Evolutionary conservation across 2,888 invertebrate genomes (phyloP), one percentile per base, ranked within the genome.

Genomic region (Diloba caeruleocephala): DNA sequence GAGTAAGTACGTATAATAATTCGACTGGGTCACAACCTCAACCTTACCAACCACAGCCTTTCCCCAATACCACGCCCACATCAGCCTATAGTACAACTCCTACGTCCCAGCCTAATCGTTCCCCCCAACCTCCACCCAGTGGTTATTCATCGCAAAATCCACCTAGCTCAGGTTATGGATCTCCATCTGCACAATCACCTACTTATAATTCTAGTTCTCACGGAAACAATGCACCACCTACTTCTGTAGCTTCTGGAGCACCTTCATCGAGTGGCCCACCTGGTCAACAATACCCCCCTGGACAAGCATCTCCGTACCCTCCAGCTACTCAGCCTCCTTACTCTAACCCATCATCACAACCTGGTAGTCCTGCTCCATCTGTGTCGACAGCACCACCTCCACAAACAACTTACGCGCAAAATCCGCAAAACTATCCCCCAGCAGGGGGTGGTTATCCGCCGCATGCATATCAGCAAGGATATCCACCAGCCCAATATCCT

Each of bases 111-210:
- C 93, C 94, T 0, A 93, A 91, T 59, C 91, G 93, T 19, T 94
- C 94, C 25, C 94, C 95, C 3, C 95, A 95, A 70, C 94, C 94
- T n/a, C 86, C 92, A 72, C 83, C 90, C 25, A 86, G 94, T 70
- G 94, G 93, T 5, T 95, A 95, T 71, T 88, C 94, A 12, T 88
- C 91, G 29, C 95, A 95, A 78, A 94, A 95, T 88, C 75, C 95
- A 78, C 67, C 91, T 66, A 83, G 89, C 85, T 78, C 93, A 42
- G 95, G 95, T 17, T 95, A 95, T 83, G 95, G 95, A 0, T 94
- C 95, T n/a, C 95, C 94, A 48, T 94, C 95, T 71, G 94, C 95
- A 19, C 95, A 95, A 76, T 95, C 95, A 1, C 95, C 96, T 1
- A 94, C 95, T 14, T 94, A 94, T 46, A 95, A 96, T 45, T 95